Conservation (phyloP, 2,113 vertebrate genomes). For the Lampris megalopsis region DNA sequence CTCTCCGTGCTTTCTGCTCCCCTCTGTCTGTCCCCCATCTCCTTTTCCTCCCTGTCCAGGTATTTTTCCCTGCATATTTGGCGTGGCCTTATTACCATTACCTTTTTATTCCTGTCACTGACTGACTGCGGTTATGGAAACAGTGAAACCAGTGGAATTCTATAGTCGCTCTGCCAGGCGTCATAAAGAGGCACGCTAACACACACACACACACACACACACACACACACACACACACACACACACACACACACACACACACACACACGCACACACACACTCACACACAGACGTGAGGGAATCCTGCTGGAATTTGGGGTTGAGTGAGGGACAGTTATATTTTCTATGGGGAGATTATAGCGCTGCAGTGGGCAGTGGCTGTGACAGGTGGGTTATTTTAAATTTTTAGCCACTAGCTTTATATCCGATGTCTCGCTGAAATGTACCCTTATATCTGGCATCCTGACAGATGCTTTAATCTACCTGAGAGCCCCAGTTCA, state of each 20-base stretch:
- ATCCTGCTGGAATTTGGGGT: constrained; percentile 65
- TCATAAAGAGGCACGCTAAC: constrained; percentile 37
- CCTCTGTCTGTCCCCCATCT: background rate
- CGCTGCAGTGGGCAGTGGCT: constrained; percentile 50
- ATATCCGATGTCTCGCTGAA: constrained; percentile 39
- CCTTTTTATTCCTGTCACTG: constrained; percentile 40
- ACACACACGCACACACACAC: background rate
- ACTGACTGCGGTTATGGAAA: constrained; percentile 62
- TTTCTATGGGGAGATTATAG: constrained; percentile 50
- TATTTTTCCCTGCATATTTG: constrained; percentile 54
- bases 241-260: background rate
- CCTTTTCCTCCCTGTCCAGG: constrained; percentile 27
- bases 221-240: background rate
- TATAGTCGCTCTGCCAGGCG: constrained; percentile 59
- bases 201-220: background rate
- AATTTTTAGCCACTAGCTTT: constrained; percentile 39
- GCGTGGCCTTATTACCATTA: constrained; percentile 14
- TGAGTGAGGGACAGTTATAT: constrained; percentile 49
- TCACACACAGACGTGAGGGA: constrained; percentile 69
- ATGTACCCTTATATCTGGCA: constrained; percentile 38
- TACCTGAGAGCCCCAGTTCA: constrained; percentile 63
- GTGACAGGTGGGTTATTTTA: constrained; percentile 42
- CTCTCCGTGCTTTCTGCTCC: background rate
- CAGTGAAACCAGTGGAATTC: constrained; percentile 44
- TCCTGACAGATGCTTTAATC: constrained; percentile 64